A percentile compares a stretch with the other conserved stretches of the same genome.
These are phyloP conservation scores for Patella pellucida DNA, from an alignment of 2,888 invertebrate species.

Conservation along the genomic window DNA sequence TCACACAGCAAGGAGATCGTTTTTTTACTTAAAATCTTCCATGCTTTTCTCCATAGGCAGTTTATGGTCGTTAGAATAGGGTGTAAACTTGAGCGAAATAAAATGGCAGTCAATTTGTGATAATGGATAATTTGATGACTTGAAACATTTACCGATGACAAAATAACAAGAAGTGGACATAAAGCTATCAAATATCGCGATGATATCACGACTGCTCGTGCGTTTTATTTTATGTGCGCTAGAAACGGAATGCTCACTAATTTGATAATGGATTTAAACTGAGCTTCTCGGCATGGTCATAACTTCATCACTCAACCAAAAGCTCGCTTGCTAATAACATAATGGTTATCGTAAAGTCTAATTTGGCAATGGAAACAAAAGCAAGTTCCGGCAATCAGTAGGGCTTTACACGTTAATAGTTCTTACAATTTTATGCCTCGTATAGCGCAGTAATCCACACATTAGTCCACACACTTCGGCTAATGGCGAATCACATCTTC, in stretches of 20 bases:
- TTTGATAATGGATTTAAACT: background rate
- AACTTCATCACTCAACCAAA: background rate
- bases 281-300: background rate
- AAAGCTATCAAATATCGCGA: background rate
- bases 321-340: background rate
- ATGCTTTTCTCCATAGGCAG: too few relatives aligned
- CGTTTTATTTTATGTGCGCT: constrained; percentile 11
- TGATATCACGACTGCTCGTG: constrained; percentile 6
- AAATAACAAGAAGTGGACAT: constrained; percentile 9
- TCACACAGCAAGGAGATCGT: too few relatives aligned
- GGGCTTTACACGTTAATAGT: background rate
- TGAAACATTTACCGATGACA: background rate
- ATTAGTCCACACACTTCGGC: constrained; percentile 1
- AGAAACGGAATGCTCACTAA: constrained; percentile 1
- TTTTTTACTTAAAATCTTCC: too few relatives aligned
- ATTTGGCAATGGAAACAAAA: constrained; percentile 4
- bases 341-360: background rate
- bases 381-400: background rate
- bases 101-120: constrained; percentile 10
- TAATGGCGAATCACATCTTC: constrained; percentile 31
- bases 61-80: too few relatives aligned
- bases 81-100: background rate
- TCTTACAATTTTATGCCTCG: background rate
- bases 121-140: constrained; percentile 5
- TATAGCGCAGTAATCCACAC: constrained; percentile 4